Conservation (phyloP, 2,888 invertebrate genomes). For the Diaphora mendica region DNA sequence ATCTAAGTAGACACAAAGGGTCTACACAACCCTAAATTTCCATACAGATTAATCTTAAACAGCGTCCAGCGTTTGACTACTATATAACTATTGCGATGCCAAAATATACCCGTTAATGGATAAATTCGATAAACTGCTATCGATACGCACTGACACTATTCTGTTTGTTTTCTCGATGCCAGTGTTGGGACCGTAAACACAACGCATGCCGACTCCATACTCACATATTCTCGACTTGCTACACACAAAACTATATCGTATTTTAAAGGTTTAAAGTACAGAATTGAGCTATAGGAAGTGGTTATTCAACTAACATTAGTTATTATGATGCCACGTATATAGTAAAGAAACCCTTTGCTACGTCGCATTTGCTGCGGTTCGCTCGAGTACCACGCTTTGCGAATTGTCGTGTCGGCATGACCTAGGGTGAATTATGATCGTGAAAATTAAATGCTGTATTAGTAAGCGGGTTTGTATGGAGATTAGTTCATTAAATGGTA, state of each 20-base stretch:
- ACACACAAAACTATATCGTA: slow-evolving; percentile 35
- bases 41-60: slow-evolving; percentile 57
- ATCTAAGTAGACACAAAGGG: slow-evolving; percentile 11
- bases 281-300: slow-evolving; percentile 23
- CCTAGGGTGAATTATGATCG: slow-evolving; percentile 43
- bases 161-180: slow-evolving; percentile 55
- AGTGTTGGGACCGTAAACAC: slow-evolving; percentile 54
- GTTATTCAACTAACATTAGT: slow-evolving; percentile 46
- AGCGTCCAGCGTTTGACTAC: slow-evolving; percentile 47
- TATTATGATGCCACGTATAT: slow-evolving; percentile 49
- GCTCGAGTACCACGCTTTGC: slow-evolving; percentile 36
- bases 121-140: slow-evolving; percentile 56
- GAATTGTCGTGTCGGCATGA: slow-evolving; percentile 47
- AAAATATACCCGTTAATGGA: slow-evolving; percentile 47
- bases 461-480: slow-evolving; percentile 26
- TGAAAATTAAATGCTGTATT: slow-evolving; percentile 38
- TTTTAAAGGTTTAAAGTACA: slow-evolving; percentile 27
- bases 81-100: slow-evolving; percentile 42
- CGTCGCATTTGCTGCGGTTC: slow-evolving; percentile 51
- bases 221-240: slow-evolving; percentile 18
- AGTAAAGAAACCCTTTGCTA: slow-evolving; percentile 57
- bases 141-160: slow-evolving; percentile 46
- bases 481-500: slow-evolving; percentile 19
- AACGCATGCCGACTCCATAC: slow-evolving; percentile 42
- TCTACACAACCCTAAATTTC: slow-evolving; percentile 43